These are phyloP conservation scores for Lerista edwardsae DNA, from an alignment of 2,797 vertebrate species.

Conservation along the genomic window DNA sequence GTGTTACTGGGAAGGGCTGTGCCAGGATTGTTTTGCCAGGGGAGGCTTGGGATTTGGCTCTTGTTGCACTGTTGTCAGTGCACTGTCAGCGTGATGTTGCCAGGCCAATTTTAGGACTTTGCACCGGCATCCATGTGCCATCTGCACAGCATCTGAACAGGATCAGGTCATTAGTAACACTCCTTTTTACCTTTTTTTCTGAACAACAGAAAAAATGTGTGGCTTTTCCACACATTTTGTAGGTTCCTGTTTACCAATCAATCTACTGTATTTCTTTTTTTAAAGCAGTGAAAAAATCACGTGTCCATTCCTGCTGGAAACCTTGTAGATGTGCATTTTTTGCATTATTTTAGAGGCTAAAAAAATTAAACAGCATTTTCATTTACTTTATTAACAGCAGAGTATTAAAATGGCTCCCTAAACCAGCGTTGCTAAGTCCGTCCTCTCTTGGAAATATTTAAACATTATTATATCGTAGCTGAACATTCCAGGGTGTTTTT, in stretches of 20 bases:
- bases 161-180: not conserved
- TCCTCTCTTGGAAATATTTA: constrained; percentile 70
- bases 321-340: constrained; percentile 42
- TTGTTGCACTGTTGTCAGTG: too few relatives aligned
- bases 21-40: too few relatives aligned
- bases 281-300: constrained; percentile 44
- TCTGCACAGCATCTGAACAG: too few relatives aligned
- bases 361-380: constrained; percentile 59
- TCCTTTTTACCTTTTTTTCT: constrained; percentile 12
- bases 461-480: constrained; percentile 72
- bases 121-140: too few relatives aligned
- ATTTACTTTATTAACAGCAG: constrained; percentile 72
- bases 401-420: constrained; percentile 66
- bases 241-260: constrained; percentile 28
- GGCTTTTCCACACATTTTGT: constrained; percentile 8
- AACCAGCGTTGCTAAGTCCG: constrained; percentile 63
- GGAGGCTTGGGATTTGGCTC: too few relatives aligned
- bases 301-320: constrained; percentile 37
- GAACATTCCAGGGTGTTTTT: constrained; percentile 68
- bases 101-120: too few relatives aligned
- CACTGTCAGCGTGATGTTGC: too few relatives aligned
- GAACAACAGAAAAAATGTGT: constrained; percentile 33
- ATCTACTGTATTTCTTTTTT: constrained; percentile 50
- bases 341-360: constrained; percentile 49
- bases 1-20: too few relatives aligned